phyloP scores from a whole-genome alignment of 1,140 invertebrate genomes.

The Leucophenga varia region DNA sequence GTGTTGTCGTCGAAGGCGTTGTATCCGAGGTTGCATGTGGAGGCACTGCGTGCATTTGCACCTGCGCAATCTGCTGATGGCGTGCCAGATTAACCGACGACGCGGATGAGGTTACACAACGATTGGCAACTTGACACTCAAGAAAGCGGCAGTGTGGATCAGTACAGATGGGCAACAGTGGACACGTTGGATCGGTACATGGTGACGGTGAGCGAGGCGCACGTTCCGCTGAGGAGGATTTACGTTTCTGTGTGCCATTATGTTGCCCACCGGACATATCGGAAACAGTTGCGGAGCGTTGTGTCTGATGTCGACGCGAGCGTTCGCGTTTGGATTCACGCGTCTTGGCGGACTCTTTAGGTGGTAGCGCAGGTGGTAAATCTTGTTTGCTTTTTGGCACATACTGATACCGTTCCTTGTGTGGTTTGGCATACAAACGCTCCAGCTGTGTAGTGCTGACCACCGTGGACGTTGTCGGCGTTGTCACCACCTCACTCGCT shows the following conservation, averaged over 20 bases:
- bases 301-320: conserved; percentile 52
- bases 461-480: conserved; percentile 9
- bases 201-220: conserved; percentile 48
- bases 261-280: conserved; percentile 47
- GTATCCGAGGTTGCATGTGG: conserved; percentile 43
- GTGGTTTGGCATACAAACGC: conserved; percentile 46
- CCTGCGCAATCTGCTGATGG: conserved; percentile 47
- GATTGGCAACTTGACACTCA: conserved; percentile 35
- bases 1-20: conserved; percentile 42
- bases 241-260: conserved; percentile 37
- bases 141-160: conserved; percentile 52
- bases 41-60: conserved; percentile 50
- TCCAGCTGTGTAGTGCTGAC: conserved; percentile 27
- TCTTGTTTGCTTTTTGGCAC: conserved; percentile 37
- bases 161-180: conserved; percentile 52
- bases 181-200: conserved; percentile 53
- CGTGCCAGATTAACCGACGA: conserved; percentile 46
- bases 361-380: conserved; percentile 4
- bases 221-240: conserved; percentile 52
- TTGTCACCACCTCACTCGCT: conserved; percentile 44
- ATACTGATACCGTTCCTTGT: conserved; percentile 55
- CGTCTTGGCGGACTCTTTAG: conserved; percentile 2
- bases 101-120: conserved; percentile 37
- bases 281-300: conserved; percentile 52
- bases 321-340: conserved; percentile 41